Percentiles rank a stretch among this genome's conserved stretches.
Evolutionary conservation across 2,113 vertebrate genomes (phyloP).

Genomic region (Turnix velox): DNA sequence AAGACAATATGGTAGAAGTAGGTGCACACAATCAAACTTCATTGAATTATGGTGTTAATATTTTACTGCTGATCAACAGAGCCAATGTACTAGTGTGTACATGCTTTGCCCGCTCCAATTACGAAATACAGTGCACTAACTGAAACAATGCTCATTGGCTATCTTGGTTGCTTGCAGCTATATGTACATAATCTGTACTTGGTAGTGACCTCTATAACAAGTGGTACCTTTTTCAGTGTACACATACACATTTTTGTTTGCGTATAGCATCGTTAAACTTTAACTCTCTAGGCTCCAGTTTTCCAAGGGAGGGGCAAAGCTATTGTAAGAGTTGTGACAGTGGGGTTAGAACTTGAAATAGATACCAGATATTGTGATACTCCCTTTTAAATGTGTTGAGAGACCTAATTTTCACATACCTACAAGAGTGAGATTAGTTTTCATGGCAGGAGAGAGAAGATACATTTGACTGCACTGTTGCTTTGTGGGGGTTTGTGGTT

Average conservation of each 20-base stretch:
- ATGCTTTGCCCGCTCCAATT: not conserved
- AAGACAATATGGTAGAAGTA: not conserved
- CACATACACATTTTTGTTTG: not conserved
- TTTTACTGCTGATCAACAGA: not conserved
- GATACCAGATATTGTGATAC: not conserved
- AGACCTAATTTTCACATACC: not conserved
- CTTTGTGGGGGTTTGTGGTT: not conserved
- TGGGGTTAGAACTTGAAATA: not conserved
- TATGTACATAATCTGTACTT: not conserved
- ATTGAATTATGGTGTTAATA: not conserved
- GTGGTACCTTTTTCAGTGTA: not conserved
- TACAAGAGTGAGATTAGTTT: not conserved
- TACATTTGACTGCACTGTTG: not conserved
- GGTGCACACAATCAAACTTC: not conserved
- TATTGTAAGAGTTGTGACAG: not conserved
- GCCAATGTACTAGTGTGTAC: not conserved
- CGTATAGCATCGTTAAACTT: not conserved
- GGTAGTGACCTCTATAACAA: not conserved
- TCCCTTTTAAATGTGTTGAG: not conserved
- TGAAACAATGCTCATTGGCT: not conserved
- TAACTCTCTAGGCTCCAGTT: not conserved
- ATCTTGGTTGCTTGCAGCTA: not conserved
- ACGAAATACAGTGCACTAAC: fast-evolving
- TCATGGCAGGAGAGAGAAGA: not conserved
- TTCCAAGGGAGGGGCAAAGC: not conserved